phyloP scores from a whole-genome alignment of 1,140 invertebrate species.

The Tribolium castaneum region DNA sequence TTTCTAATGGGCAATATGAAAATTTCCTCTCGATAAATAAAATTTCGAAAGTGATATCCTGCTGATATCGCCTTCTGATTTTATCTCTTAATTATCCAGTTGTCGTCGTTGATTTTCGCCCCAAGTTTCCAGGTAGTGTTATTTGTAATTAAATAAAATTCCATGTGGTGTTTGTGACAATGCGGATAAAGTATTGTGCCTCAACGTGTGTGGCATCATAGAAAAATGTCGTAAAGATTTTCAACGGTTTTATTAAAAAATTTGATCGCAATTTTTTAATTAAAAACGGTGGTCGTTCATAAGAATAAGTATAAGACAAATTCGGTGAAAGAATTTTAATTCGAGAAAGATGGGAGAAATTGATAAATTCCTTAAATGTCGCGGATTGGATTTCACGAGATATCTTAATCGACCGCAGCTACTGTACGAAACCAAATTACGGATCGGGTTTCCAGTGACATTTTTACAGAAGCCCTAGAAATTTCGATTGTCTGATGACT shows the following conservation, averaged over 20 bases:
- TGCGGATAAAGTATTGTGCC: background rate
- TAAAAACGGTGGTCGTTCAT: background rate
- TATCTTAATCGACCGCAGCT: slow-evolving; percentile 27
- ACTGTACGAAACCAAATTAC: slow-evolving; percentile 4
- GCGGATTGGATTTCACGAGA: slow-evolving; percentile 25
- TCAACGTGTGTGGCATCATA: background rate
- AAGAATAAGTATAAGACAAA: background rate
- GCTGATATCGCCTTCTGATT: slow-evolving; percentile 7
- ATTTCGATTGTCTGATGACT: background rate
- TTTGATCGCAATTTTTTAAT: slow-evolving; percentile 19
- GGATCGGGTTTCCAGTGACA: slow-evolving; percentile 4
- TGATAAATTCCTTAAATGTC: slow-evolving; percentile 31
- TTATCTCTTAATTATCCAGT: slow-evolving; percentile 18
- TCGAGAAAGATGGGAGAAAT: slow-evolving; percentile 23
- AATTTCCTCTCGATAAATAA: background rate
- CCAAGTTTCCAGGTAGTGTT: background rate
- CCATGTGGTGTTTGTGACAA: slow-evolving; percentile 1
- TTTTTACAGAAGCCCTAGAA: slow-evolving; percentile 18
- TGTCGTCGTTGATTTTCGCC: background rate
- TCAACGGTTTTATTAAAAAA: slow-evolving; percentile 17
- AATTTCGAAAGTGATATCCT: background rate
- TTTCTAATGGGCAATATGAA: background rate
- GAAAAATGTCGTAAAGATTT: slow-evolving; percentile 10
- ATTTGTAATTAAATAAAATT: slow-evolving; percentile 31
- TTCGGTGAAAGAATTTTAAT: slow-evolving; percentile 14